phyloP scores from a whole-genome alignment of 1,140 invertebrate species.

The Drosophila varians region DNA sequence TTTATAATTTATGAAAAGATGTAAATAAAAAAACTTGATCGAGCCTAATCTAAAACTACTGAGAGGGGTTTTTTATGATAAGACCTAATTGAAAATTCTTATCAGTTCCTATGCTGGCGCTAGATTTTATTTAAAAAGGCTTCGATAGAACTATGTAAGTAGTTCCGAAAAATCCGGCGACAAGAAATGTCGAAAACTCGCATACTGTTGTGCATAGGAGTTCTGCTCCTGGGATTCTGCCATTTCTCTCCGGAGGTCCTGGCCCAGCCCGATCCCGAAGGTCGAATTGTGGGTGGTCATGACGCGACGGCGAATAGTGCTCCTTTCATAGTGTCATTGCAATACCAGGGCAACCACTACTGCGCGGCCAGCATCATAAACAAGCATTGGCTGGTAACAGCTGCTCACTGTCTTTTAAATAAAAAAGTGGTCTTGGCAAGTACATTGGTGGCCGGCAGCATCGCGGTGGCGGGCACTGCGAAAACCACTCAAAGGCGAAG shows the following conservation, averaged over 20 bases:
- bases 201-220: constrained; percentile 1
- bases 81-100: constrained; percentile 52
- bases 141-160: constrained; percentile 53
- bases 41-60: constrained; percentile 45
- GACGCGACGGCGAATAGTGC: constrained; percentile 64
- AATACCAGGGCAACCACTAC: constrained; percentile 81
- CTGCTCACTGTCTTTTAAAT: constrained; percentile 76
- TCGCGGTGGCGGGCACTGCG: constrained; percentile 58
- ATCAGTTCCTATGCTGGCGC: constrained; percentile 17
- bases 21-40: background rate
- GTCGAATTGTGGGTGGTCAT: constrained; percentile 76
- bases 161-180: constrained; percentile 34
- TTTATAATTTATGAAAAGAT: background rate
- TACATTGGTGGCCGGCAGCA: constrained; percentile 67
- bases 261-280: constrained; percentile 17
- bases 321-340: constrained; percentile 82
- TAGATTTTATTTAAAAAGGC: constrained; percentile 64
- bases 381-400: constrained; percentile 84
- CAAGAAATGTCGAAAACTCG: background rate
- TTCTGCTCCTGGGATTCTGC: constrained; percentile 19
- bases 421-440: constrained; percentile 59
- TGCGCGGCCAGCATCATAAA: constrained; percentile 86
- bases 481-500: constrained; percentile 66
- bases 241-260: constrained; percentile 12
- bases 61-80: constrained; percentile 46